Conservation (phyloP, 2,113 vertebrate genomes). For the Lamprotornis superbus region DNA sequence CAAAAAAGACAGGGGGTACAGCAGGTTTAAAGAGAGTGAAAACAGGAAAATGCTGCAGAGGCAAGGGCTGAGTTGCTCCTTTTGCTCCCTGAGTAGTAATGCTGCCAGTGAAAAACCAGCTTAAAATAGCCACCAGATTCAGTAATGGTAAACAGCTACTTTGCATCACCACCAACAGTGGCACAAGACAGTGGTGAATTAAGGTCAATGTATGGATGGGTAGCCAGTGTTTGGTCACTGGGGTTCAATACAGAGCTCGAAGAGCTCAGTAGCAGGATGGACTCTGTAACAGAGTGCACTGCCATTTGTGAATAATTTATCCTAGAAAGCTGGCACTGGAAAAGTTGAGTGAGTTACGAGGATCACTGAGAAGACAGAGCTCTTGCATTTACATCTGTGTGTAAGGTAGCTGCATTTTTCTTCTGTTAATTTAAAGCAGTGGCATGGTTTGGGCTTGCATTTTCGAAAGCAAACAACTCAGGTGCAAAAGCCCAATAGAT, state of each 20-base stretch:
- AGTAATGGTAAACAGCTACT: background rate
- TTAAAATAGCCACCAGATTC: background rate
- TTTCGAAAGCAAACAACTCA: background rate
- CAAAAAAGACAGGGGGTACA: background rate
- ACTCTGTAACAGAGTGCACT: background rate
- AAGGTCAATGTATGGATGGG: background rate
- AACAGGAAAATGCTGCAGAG: background rate
- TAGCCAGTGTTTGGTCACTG: background rate
- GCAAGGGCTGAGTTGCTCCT: background rate
- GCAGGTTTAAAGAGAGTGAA: background rate
- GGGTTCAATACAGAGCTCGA: background rate
- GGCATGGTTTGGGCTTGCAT: background rate
- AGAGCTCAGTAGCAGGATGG: background rate
- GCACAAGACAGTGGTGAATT: background rate
- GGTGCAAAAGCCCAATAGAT: background rate
- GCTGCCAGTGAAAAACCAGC: background rate
- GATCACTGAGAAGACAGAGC: background rate
- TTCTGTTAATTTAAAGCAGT: background rate
- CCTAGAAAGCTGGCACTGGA: background rate
- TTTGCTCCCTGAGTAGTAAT: background rate
- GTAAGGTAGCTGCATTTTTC: background rate
- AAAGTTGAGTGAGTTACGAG: background rate
- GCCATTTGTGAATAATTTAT: background rate
- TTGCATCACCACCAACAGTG: background rate
- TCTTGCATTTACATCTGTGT: background rate